Base-by-base conservation (phyloP, 2,888 invertebrate genomes). In the Tetanocera ferruginea region DNA sequence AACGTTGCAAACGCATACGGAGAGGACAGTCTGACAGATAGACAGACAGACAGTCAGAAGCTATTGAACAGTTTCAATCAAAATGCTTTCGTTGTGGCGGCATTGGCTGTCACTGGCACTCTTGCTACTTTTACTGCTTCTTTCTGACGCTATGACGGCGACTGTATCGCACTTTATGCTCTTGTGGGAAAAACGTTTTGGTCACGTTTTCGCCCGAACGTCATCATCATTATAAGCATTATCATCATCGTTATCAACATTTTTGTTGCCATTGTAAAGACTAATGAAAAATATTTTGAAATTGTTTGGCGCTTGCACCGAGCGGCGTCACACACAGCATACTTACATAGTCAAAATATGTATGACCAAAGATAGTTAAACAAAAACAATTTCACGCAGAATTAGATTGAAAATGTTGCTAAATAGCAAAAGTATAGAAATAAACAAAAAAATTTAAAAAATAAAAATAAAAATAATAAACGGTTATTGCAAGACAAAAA, bases 111-210 rank as follows among this genome's bases (percentile, higher is more conserved):
- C 55, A 23, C 55, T 23, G 19, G 19, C 55, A 19, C 55, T 19
- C 55, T 55, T 23, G 23, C 55, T 23, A 14, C 17, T 25, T 17
- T 25, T 25, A 28, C 9, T 23, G 62, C 62, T 17, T 62, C 28
- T 6, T 62, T 25, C 14, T 19, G 62, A 17, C 28, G 28, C 17
- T 62, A 25, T 62, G 11, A 5, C 28, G 4, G 28, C 17, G 62
- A 19, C 28, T 17, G 23, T 62, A 28, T 28, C 28, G 49, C 69
- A 11, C 19, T 43, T 67, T n/a, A 37, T 67, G 43, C 67, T 69
- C 28, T 69, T 69, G 69, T 69, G 69, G 51, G 49, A 69, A 69
- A 69, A 69, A 69, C 69, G 49, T 69, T 69, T 69, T 69, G 69
- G 69, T 69, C 69, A 69, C 69, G 69, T 69, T 23, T 43, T 49